These are phyloP conservation scores for Hirundichthys speculiger DNA, from an alignment of 2,113 vertebrate species.

Conservation along the genomic window DNA sequence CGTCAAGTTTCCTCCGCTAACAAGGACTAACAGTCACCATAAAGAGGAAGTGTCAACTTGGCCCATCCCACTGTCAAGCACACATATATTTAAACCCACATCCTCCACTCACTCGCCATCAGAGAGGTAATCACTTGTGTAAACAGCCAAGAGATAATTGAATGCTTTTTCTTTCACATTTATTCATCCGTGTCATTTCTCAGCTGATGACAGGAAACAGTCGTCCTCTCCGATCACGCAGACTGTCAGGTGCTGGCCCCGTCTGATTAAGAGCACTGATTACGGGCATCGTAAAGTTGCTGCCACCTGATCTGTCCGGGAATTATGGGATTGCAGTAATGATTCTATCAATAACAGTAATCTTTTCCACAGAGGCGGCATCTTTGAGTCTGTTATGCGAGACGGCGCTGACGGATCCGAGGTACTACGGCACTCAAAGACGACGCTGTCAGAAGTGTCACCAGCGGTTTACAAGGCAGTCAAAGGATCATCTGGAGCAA, in stretches of 20 bases:
- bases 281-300: not conserved
- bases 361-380: no score
- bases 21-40: slow-evolving; percentile 44
- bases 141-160: slow-evolving; percentile 63
- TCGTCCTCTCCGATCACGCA: slow-evolving; percentile 38
- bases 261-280: slow-evolving; percentile 32
- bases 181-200: slow-evolving; percentile 58
- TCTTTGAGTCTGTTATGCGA: no score
- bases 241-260: slow-evolving; percentile 1
- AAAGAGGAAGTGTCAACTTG: slow-evolving; percentile 69
- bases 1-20: slow-evolving; percentile 63
- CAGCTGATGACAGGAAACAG: slow-evolving; percentile 35
- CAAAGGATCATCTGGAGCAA: no score
- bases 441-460: no score
- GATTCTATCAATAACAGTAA: no score
- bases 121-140: slow-evolving; percentile 56
- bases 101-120: slow-evolving; percentile 14
- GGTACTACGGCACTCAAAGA: no score
- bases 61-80: slow-evolving; percentile 43
- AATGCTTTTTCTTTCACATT: slow-evolving; percentile 67
- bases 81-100: not conserved
- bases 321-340: no score
- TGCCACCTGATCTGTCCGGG: no score
- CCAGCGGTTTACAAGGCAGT: no score
- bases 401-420: no score